Base-by-base conservation (phyloP, 2,113 vertebrate species). In the Colaptes auratus region DNA sequence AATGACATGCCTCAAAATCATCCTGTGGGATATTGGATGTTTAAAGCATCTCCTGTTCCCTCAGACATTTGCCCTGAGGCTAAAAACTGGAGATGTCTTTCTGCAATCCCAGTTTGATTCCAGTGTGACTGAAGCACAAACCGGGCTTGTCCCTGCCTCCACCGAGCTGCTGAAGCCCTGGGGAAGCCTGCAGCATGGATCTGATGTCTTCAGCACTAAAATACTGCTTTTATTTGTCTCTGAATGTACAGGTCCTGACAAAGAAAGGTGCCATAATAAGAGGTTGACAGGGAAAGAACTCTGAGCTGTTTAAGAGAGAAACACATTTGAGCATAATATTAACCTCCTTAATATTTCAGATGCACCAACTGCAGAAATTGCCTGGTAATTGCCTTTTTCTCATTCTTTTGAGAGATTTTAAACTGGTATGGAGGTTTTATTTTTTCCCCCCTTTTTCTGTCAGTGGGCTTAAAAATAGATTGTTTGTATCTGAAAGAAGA, bases 171-270 rank as follows among this genome's bases (percentile, higher is more conserved):
- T 18, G 55, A 7, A 33, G 48, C 80, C 63, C 31, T 2, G 24
- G 60, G 50, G 31, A 15, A 74, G 20, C 83, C 66, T 24, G 46
- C 3, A 71, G 69, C 33, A 2, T 18, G 24, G 3, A 21, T 24
- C 63, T 7, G 35, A 27, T 20, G 64, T 59, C 18, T 66, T 31
- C 50, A 1, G 42, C 50, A 35, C 7, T 46, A 72, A 63, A 83
- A 88, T 14, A 42, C 81, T 90, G 77, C 82, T 95, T 89, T 82
- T 44, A 77, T 44, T n/a, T 89, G 78, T 44, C 91, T 67, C 89
- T 39, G 59, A 73, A 56, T 82, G 87, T 35, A 27, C 75, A 86
- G 59, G 63, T 36, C 39, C 78, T 88, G 89, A 83, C 48, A 76
- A 50, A 73, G 86, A 69, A 55, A 91, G 53, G 53, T 83, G 67